Conservation (phyloP, 2,797 vertebrate genomes). For the Sebastes iracundus region DNA sequence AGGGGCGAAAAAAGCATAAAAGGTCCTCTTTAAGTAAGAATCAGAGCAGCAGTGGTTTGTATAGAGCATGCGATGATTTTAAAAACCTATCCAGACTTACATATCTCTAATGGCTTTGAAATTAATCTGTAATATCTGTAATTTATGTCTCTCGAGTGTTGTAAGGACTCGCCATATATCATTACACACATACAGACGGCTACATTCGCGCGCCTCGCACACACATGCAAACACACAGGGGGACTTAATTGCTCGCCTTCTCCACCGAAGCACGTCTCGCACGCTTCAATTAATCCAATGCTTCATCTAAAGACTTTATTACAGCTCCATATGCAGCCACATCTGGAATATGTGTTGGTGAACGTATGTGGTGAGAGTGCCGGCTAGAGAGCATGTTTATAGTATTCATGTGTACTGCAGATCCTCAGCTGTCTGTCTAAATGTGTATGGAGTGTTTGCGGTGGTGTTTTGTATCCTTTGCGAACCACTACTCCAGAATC, state of each 20-base stretch:
- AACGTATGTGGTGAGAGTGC: conserved; percentile 13
- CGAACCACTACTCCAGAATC: conserved; percentile 45
- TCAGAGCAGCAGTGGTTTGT: conserved; percentile 13
- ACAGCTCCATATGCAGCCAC: conserved; percentile 73
- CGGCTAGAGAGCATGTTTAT: not conserved
- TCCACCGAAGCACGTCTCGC: conserved; percentile 59
- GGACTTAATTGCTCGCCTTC: conserved; percentile 76
- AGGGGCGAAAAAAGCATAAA: no score
- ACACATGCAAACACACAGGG: conserved; percentile 39
- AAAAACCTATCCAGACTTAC: conserved; percentile 8
- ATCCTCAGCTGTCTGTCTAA: conserved; percentile 27
- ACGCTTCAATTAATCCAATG: conserved; percentile 78
- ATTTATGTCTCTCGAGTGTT: conserved; percentile 51
- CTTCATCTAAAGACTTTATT: conserved; percentile 79
- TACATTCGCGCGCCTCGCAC: conserved; percentile 28
- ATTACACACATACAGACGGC: conserved; percentile 36
- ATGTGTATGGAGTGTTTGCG: not conserved
- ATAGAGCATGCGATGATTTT: conserved; percentile 23
- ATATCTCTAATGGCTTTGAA: conserved; percentile 60
- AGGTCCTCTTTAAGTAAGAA: not conserved
- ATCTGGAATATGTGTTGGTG: conserved; percentile 58
- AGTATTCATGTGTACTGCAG: not conserved
- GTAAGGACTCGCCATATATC: conserved; percentile 42
- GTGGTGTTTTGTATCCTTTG: conserved; percentile 9
- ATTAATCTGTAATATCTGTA: conserved; percentile 69